These are phyloP conservation scores for Spodoptera exigua DNA, from an alignment of 2,888 invertebrate genomes.

Conservation along the genomic window DNA sequence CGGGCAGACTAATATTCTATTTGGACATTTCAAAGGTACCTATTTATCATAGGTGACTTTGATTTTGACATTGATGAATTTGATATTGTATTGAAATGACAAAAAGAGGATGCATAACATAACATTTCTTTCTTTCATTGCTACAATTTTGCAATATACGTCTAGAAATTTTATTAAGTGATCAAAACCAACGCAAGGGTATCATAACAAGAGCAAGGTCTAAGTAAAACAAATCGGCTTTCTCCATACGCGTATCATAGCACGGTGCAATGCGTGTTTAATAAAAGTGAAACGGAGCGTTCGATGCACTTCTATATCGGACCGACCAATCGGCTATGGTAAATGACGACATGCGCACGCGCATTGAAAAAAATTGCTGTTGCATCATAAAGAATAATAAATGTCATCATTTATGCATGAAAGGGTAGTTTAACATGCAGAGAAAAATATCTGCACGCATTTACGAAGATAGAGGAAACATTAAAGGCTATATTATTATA, in stretches of 20 bases:
- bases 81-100: too few species aligned
- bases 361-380: conserved; percentile 41
- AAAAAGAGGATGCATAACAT: too few species aligned
- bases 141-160: background rate
- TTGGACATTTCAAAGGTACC: too few species aligned
- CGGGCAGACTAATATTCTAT: too few species aligned
- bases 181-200: background rate
- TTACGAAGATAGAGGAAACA: background rate
- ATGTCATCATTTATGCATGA: background rate
- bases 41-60: too few species aligned
- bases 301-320: conserved; percentile 53
- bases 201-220: conserved; percentile 19
- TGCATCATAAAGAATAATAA: conserved; percentile 49
- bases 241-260: conserved; percentile 34
- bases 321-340: conserved; percentile 44
- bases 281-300: conserved; percentile 62
- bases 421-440: background rate
- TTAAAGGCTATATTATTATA: too few species aligned
- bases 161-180: background rate
- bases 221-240: conserved; percentile 28
- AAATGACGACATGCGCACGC: conserved; percentile 57
- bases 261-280: conserved; percentile 50
- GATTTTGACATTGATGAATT: too few species aligned
- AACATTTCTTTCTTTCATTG: background rate
- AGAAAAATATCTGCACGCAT: background rate